Conservation (phyloP, 2,113 vertebrate species). For the Brienomyrus longianalis region DNA sequence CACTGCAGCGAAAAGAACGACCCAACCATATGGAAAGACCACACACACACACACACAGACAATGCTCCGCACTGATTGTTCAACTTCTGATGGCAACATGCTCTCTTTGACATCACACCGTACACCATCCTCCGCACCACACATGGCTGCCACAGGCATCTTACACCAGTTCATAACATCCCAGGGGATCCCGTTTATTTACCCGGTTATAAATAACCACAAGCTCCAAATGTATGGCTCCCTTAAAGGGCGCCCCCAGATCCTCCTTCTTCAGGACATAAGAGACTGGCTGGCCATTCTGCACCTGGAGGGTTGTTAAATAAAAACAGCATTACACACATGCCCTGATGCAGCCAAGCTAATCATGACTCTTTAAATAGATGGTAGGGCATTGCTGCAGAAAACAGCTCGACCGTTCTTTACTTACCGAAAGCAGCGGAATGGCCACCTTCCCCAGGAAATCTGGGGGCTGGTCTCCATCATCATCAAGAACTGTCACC, state of each 20-base stretch:
- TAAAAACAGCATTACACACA: neutral
- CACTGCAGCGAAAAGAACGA: neutral
- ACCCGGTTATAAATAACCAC: slow-evolving; percentile 88
- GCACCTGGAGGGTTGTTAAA: slow-evolving; percentile 60
- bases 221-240: slow-evolving; percentile 80
- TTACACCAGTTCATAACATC: neutral
- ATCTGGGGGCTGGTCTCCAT: slow-evolving; percentile 82
- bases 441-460: slow-evolving; percentile 90
- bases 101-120: neutral
- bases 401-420: neutral
- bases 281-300: slow-evolving; percentile 72
- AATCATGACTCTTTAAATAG: neutral
- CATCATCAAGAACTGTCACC: slow-evolving; percentile 86
- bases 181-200: slow-evolving; percentile 42
- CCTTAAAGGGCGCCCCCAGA: slow-evolving; percentile 73
- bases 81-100: neutral
- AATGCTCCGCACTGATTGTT: neutral
- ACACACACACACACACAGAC: neutral
- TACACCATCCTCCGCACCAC: neutral
- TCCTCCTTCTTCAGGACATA: slow-evolving; percentile 82
- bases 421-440: slow-evolving; percentile 85
- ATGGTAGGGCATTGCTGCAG: neutral
- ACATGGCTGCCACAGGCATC: neutral
- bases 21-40: neutral
- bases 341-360: no score